Conservation (phyloP, 2,888 invertebrate species). For the Nephrotoma flavescens region DNA sequence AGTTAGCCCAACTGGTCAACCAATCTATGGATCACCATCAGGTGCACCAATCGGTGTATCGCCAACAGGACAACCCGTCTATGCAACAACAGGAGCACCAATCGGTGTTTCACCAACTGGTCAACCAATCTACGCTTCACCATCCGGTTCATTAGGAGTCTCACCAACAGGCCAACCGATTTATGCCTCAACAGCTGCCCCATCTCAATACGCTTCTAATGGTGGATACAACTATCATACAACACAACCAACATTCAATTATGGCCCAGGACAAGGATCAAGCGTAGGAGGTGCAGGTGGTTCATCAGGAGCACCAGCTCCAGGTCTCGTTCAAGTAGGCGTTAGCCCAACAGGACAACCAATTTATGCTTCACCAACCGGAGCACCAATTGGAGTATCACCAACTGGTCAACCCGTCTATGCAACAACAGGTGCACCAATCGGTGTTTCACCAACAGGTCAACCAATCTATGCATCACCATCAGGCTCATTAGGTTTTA, state of each 20-base stretch:
- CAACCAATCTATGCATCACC: background rate
- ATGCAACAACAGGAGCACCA: background rate
- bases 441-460: background rate
- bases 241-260: background rate
- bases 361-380: background rate
- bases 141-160: background rate
- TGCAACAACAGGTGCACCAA: background rate
- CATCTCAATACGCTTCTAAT: background rate
- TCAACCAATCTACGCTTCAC: background rate
- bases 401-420: background rate
- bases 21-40: background rate
- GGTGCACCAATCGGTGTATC: background rate
- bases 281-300: background rate
- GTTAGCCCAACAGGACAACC: background rate
- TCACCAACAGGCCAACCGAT: background rate
- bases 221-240: background rate
- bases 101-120: conserved; percentile 1
- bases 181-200: background rate
- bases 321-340: background rate
- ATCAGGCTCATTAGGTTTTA: background rate
- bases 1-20: conserved; percentile 1
- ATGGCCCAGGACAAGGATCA: background rate
- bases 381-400: background rate
- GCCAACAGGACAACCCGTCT: background rate
- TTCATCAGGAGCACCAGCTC: background rate